Evolutionary conservation across 2,888 invertebrate genomes (phyloP).

Genomic region (Limulus polyphemus): DNA sequence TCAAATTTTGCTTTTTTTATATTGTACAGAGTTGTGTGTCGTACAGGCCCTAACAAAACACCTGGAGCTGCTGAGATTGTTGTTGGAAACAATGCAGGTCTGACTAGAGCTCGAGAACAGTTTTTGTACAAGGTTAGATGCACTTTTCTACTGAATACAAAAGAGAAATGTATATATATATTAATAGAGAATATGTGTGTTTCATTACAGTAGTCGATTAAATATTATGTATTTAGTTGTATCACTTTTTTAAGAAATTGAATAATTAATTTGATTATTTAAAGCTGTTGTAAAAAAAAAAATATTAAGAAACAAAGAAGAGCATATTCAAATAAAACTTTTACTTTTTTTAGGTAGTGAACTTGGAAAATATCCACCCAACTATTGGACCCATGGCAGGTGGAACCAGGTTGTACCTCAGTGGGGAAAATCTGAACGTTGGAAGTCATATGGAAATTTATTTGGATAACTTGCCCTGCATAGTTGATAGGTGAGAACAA

Average conservation of each 20-base stretch:
- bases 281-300: no score
- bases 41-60: constrained; percentile 55
- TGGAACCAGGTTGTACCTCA: constrained; percentile 85
- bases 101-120: constrained; percentile 73
- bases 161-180: no score
- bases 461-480: constrained; percentile 57
- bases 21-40: constrained; percentile 57
- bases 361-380: constrained; percentile 65
- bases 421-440: constrained; percentile 82
- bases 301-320: no score
- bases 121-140: constrained; percentile 61
- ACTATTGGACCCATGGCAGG: constrained; percentile 83
- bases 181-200: no score
- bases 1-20: no score
- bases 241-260: no score
- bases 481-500: constrained; percentile 57
- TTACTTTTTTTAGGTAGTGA: constrained; percentile 49
- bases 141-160: not conserved
- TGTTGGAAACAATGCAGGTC: constrained; percentile 80
- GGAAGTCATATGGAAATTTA: constrained; percentile 69
- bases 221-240: no score
- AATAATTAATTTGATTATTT: no score
- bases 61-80: constrained; percentile 70
- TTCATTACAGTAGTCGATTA: no score
- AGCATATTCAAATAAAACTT: no score